phyloP scores from a whole-genome alignment of 1,140 invertebrate species.

The Drosophila lowei region DNA sequence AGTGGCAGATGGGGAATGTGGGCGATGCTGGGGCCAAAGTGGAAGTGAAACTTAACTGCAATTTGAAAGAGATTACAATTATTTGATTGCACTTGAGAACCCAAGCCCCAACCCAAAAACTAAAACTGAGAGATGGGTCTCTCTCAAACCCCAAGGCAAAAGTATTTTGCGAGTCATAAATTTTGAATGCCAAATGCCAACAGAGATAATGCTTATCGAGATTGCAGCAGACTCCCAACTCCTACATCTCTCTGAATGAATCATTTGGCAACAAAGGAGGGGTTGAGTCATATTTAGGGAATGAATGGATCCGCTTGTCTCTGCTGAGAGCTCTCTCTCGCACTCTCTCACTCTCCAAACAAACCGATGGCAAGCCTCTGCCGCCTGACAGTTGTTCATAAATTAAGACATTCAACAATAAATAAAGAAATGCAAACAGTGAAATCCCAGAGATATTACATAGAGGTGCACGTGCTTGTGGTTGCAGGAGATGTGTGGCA shows the following conservation, averaged over 20 bases:
- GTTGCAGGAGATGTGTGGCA: conserved; percentile 15
- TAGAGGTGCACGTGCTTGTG: conserved; percentile 42
- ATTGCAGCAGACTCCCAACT: conserved; percentile 32
- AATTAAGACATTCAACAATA: conserved; percentile 81
- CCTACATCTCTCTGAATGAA: conserved; percentile 27
- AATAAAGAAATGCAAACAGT: conserved; percentile 52
- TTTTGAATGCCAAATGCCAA: conserved; percentile 57
- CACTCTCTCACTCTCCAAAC: background rate
- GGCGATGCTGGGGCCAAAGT: conserved; percentile 21
- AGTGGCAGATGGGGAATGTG: background rate
- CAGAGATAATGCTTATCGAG: conserved; percentile 56
- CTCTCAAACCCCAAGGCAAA: conserved; percentile 21
- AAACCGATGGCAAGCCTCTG: conserved; percentile 42
- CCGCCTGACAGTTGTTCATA: conserved; percentile 68
- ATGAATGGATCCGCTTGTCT: conserved; percentile 52
- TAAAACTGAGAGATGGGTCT: background rate
- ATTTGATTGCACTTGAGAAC: conserved; percentile 65
- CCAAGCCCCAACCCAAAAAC: no score
- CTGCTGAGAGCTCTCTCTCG: background rate
- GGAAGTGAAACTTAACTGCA: conserved; percentile 58
- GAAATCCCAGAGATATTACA: conserved; percentile 12
- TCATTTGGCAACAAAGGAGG: conserved; percentile 44
- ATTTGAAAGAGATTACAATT: conserved; percentile 78
- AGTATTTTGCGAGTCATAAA: conserved; percentile 68
- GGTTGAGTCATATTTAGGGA: conserved; percentile 35